Percentiles rank a stretch among this genome's conserved stretches.
Evolutionary conservation across 2,888 invertebrate species (phyloP).

Genomic region (Drosophila nr. fundita): DNA sequence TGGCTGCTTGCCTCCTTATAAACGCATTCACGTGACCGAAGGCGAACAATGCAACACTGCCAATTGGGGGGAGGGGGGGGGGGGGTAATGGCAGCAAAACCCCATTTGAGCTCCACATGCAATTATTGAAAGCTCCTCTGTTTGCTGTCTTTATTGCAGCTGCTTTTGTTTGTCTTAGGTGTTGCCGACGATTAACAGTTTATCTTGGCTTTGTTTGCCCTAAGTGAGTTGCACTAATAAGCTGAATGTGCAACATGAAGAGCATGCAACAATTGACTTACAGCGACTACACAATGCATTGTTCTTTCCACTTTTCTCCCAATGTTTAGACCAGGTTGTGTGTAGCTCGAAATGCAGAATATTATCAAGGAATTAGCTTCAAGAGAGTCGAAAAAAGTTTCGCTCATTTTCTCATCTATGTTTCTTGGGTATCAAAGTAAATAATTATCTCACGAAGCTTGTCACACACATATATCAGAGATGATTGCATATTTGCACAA

Average conservation of each 20-base stretch:
- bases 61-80: conserved; percentile 16
- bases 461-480: background rate
- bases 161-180: conserved; percentile 64
- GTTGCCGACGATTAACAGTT: conserved; percentile 70
- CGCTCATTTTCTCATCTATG: background rate
- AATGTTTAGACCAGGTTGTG: background rate
- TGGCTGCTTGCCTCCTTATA: conserved; percentile 11
- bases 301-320: background rate
- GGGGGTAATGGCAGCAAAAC: background rate
- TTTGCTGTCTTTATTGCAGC: conserved; percentile 23
- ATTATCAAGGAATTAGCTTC: background rate
- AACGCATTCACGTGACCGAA: conserved; percentile 56
- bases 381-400: background rate
- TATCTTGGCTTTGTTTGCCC: conserved; percentile 65
- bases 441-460: background rate
- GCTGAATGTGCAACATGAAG: conserved; percentile 45
- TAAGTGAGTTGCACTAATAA: conserved; percentile 68
- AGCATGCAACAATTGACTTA: conserved; percentile 47
- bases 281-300: background rate
- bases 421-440: background rate
- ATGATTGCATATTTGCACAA: background rate
- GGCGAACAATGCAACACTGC: conserved; percentile 57
- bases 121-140: conserved; percentile 45
- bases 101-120: conserved; percentile 32
- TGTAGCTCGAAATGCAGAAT: background rate